Conservation (phyloP, 1,140 invertebrate genomes). For the Caenorhabditis latens region DNA sequence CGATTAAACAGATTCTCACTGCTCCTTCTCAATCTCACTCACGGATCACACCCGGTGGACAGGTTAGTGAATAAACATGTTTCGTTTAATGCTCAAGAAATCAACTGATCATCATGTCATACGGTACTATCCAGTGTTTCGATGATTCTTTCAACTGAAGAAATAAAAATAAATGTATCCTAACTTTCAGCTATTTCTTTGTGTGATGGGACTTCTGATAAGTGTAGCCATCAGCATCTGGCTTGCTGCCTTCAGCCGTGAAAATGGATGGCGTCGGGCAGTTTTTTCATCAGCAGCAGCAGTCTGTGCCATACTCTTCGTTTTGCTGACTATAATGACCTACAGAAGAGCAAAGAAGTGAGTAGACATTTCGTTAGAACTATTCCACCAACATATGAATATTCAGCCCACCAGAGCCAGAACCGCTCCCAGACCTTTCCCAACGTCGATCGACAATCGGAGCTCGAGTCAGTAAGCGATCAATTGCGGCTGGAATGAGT, state of each 20-base stretch:
- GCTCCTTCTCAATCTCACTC: slow-evolving; percentile 60
- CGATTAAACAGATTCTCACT: slow-evolving; percentile 60
- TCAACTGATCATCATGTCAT: no score
- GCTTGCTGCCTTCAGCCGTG: slow-evolving; percentile 68
- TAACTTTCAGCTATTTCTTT: slow-evolving; percentile 69
- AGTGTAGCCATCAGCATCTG: slow-evolving; percentile 69
- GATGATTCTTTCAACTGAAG: background rate
- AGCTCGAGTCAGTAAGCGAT: slow-evolving; percentile 60
- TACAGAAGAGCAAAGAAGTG: slow-evolving; percentile 64
- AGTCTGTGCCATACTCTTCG: slow-evolving; percentile 69
- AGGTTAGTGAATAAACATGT: slow-evolving; percentile 12
- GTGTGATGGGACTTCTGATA: slow-evolving; percentile 70
- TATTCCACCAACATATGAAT: background rate
- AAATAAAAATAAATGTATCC: background rate
- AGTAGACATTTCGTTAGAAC: background rate
- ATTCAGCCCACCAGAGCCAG: slow-evolving; percentile 63
- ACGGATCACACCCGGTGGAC: slow-evolving; percentile 59
- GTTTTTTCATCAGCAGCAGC: slow-evolving; percentile 68
- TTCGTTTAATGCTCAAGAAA: background rate
- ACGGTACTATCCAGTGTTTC: background rate
- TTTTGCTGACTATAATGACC: slow-evolving; percentile 69
- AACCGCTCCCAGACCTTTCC: slow-evolving; percentile 62
- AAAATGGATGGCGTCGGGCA: slow-evolving; percentile 65
- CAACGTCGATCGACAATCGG: slow-evolving; percentile 65
- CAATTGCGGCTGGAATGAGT: slow-evolving; percentile 58